Evolutionary conservation across 1,140 invertebrate genomes (phyloP).

Genomic region (Lanistes nyassanus): DNA sequence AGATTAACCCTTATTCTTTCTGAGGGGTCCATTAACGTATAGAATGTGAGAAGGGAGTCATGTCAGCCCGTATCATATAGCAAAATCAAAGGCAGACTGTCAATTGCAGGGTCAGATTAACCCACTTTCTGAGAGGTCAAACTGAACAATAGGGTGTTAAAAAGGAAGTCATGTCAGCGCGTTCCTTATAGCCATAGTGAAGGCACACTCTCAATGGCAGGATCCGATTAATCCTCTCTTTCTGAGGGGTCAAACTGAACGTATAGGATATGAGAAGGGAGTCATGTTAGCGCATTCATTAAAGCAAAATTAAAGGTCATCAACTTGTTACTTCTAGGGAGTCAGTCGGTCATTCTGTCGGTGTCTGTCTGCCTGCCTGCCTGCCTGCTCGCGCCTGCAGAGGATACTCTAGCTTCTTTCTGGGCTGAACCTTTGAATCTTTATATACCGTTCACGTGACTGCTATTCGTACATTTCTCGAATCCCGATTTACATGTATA

Average conservation of each 20-base stretch:
- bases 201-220: not conserved
- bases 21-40: not conserved
- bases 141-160: no score
- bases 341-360: not conserved
- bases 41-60: not conserved
- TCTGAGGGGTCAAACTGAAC: not conserved
- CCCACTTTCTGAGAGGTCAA: no score
- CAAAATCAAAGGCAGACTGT: not conserved
- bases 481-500: not conserved
- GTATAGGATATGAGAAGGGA: not conserved
- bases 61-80: not conserved
- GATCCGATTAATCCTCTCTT: not conserved
- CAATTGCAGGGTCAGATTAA: no score
- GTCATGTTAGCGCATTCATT: not conserved
- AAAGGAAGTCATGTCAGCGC: no score
- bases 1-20: not conserved
- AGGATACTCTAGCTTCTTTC: not conserved
- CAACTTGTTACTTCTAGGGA: not conserved
- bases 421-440: no score
- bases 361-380: constrained; percentile 7
- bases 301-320: not conserved
- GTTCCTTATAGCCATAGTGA: not conserved
- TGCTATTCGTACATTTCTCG: not conserved
- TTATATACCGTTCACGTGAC: no score
- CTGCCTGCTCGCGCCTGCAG: not conserved